Conservation (phyloP, 2,113 vertebrate genomes). For the Phalacrocorax aristotelis region DNA sequence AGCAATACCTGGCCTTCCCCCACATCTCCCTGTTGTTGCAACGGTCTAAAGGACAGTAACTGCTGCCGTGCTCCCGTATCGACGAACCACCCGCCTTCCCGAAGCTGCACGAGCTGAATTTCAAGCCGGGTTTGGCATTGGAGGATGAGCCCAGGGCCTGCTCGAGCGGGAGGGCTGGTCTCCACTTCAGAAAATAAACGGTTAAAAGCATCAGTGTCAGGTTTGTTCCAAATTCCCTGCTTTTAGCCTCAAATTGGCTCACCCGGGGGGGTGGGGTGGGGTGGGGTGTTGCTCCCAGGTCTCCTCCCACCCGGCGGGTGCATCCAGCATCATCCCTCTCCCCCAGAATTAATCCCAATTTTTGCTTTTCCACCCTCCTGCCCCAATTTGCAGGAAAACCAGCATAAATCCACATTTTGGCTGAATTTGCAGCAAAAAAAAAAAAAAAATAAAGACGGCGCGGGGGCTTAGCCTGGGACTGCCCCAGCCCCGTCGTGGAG, state of each 20-base stretch:
- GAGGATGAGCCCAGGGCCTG: background rate
- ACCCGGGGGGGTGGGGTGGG: no score
- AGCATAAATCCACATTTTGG: fast-evolving
- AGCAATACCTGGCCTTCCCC: slow-evolving; percentile 61
- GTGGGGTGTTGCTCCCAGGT: background rate
- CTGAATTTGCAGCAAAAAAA: background rate
- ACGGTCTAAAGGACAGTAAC: slow-evolving; percentile 13
- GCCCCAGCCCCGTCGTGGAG: background rate
- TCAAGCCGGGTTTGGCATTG: background rate
- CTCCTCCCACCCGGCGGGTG: background rate
- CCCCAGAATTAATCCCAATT: fast-evolving
- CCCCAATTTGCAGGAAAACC: background rate
- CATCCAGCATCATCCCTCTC: background rate
- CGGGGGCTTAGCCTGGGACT: background rate
- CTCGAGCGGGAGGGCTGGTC: background rate
- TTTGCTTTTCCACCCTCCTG: background rate
- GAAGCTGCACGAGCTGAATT: background rate
- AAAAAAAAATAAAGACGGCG: no score
- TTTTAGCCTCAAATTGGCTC: background rate
- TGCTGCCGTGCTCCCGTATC: background rate
- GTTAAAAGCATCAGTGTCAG: background rate
- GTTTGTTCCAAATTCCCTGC: background rate
- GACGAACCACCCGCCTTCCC: background rate
- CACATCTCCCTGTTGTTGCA: slow-evolving; percentile 2
- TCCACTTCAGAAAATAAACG: background rate